Evolutionary conservation across 2,888 invertebrate genomes (phyloP).

Genomic region (Xestoiulus laeticollis): DNA sequence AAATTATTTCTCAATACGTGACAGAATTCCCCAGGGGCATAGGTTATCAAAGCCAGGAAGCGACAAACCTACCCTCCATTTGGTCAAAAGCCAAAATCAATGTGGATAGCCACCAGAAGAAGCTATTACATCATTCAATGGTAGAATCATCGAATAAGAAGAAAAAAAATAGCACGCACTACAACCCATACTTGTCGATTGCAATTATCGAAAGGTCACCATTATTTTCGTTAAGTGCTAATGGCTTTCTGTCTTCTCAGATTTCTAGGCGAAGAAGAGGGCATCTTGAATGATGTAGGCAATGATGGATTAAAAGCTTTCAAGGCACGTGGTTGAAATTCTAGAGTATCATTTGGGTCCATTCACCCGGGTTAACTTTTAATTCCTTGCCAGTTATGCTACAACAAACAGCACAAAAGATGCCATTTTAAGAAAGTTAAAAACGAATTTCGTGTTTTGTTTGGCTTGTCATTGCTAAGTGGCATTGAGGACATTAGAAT

Average conservation of each 20-base stretch:
- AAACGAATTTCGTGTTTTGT: background rate
- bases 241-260: background rate
- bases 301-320: conserved; percentile 13
- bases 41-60: conserved; percentile 11
- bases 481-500: background rate
- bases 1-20: background rate
- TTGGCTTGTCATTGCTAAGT: background rate
- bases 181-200: background rate
- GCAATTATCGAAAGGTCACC: background rate
- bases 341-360: background rate
- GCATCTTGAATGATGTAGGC: background rate
- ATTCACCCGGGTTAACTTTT: background rate
- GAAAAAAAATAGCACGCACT: background rate
- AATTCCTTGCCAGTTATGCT: background rate
- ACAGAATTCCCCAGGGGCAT: background rate
- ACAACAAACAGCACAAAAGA: background rate
- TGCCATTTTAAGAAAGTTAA: background rate
- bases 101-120: background rate
- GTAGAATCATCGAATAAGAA: background rate
- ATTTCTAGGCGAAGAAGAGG: background rate
- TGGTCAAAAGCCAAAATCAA: conserved; percentile 23
- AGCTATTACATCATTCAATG: background rate
- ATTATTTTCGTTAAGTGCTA: background rate
- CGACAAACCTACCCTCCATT: background rate
- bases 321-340: background rate